phyloP scores from a whole-genome alignment of 2,113 vertebrate species.

The Alligator mississippiensis region DNA sequence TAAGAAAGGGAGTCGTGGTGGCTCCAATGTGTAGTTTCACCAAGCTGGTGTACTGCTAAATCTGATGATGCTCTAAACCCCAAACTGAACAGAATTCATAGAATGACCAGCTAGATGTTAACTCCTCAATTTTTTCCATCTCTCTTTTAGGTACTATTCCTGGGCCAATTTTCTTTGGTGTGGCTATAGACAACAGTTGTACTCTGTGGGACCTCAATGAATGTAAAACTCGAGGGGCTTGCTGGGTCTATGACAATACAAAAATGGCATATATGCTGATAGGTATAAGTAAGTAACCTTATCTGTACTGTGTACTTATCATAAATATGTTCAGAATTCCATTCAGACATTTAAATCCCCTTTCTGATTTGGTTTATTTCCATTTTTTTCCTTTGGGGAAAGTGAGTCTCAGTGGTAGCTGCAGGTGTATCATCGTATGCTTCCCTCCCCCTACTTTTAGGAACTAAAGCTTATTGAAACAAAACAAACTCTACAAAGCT shows the following conservation, averaged over 20 bases:
- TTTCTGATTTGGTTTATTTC: neutral
- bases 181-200: constrained; percentile 81
- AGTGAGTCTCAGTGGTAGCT: neutral
- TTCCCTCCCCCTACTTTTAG: too few relatives aligned
- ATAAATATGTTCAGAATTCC: neutral
- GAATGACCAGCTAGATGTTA: too few relatives aligned
- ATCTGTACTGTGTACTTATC: neutral
- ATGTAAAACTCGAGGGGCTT: constrained; percentile 80
- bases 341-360: too few relatives aligned
- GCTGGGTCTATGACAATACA: constrained; percentile 81
- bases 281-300: constrained; percentile 79
- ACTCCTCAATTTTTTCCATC: neutral
- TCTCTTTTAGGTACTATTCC: constrained; percentile 81
- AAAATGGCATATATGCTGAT: constrained; percentile 78
- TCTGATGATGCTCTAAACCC: neutral
- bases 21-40: neutral
- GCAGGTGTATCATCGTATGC: neutral
- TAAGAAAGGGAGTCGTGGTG: neutral
- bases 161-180: constrained; percentile 85
- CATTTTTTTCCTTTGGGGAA: neutral
- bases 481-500: too few relatives aligned
- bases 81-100: neutral
- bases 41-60: neutral
- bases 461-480: too few relatives aligned
- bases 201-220: constrained; percentile 80